Evolutionary conservation across 2,113 vertebrate species (phyloP).

Genomic region (Hemiscyllium ocellatum): DNA sequence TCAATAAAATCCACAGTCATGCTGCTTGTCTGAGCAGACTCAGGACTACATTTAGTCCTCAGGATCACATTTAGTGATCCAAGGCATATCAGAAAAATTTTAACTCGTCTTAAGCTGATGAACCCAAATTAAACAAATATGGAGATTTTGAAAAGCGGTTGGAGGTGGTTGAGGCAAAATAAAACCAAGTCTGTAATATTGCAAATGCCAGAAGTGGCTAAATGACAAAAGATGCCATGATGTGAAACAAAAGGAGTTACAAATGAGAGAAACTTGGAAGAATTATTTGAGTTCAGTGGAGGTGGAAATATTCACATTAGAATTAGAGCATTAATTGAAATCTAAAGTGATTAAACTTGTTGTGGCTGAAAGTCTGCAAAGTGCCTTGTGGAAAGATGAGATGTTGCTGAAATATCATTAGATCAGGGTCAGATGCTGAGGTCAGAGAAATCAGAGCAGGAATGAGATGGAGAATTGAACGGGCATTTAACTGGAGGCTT

Average conservation of each 20-base stretch:
- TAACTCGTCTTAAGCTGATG: background rate
- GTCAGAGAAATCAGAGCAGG: background rate
- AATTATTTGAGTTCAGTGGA: background rate
- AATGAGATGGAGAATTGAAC: background rate
- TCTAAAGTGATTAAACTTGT: background rate
- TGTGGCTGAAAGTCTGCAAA: background rate
- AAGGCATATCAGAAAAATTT: background rate
- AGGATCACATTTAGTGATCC: background rate
- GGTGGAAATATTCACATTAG: background rate
- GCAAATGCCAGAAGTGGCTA: background rate
- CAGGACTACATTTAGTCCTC: no score
- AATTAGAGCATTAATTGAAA: background rate
- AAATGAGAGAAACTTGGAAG: background rate
- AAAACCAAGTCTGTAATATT: background rate
- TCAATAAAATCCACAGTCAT: no score
- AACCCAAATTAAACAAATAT: background rate
- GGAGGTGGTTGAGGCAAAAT: background rate
- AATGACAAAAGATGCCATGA: background rate
- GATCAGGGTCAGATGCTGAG: background rate
- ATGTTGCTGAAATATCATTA: background rate
- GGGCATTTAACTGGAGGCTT: background rate
- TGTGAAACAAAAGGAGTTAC: background rate
- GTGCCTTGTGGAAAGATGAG: no score
- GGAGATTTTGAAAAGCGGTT: background rate
- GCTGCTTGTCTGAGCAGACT: no score